Percentiles rank a stretch among this genome's conserved stretches.
Evolutionary conservation across 35 echinoderm and acorn worm species (phyloP).

Genomic region (Patiria miniata): DNA sequence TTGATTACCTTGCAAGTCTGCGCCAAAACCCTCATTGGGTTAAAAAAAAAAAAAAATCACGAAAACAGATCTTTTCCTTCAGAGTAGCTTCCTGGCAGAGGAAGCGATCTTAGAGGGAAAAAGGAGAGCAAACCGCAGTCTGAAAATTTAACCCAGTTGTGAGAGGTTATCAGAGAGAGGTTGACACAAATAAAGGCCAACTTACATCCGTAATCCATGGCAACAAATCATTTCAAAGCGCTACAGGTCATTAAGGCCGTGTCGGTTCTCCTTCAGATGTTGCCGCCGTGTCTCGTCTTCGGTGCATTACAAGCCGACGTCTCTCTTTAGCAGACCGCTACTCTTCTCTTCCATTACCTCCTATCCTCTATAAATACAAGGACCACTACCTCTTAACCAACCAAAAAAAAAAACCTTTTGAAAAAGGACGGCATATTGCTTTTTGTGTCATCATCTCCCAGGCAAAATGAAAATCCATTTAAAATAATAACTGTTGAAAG

Average conservation of each 20-base stretch:
- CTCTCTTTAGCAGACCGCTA: not conserved
- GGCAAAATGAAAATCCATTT: constrained; percentile 21
- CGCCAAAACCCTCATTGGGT: too few relatives aligned
- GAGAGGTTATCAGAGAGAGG: not conserved
- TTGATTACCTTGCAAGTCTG: too few relatives aligned
- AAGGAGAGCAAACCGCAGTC: not conserved
- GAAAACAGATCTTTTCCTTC: too few relatives aligned
- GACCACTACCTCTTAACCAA: not conserved
- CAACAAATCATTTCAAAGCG: constrained; percentile 26
- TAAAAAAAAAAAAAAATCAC: too few relatives aligned
- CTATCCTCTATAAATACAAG: constrained; percentile 1
- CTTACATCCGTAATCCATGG: constrained; percentile 30
- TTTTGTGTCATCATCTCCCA: constrained; percentile 26
- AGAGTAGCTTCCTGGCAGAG: too few relatives aligned
- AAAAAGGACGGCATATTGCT: constrained; percentile 18
- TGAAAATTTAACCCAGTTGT: constrained; percentile 7
- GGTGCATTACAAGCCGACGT: not conserved
- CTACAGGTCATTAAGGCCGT: constrained; percentile 21
- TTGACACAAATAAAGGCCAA: constrained; percentile 23
- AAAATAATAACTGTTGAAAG: constrained; percentile 27
- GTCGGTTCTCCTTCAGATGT: not conserved
- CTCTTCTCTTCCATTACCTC: constrained; percentile 3
- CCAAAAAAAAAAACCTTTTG: not conserved
- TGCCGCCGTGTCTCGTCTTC: not conserved
- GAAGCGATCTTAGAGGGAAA: too few relatives aligned